Percentiles rank a stretch among this genome's conserved stretches.
Conservation (phyloP, 1,140 invertebrate species). For the Dendrolimus kikuchii region DNA sequence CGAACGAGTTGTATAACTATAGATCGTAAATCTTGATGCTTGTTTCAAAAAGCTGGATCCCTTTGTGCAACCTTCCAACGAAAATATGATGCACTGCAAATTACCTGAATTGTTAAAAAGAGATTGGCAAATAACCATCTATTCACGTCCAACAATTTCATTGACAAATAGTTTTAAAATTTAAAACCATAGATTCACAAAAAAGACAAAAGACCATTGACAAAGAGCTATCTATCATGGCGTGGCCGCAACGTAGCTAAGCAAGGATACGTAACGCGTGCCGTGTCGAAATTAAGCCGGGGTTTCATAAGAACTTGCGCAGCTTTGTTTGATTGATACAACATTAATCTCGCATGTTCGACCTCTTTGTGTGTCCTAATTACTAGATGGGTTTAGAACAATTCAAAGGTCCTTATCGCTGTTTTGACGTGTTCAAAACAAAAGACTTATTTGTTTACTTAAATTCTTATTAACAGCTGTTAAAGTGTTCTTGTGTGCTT, state of each 20-base stretch:
- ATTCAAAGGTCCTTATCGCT: background rate
- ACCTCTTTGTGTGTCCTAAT: conserved; percentile 38
- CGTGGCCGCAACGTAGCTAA: conserved; percentile 16
- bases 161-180: conserved; percentile 2
- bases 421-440: background rate
- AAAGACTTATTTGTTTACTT: background rate
- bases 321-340: conserved; percentile 63
- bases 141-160: background rate
- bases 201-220: background rate
- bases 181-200: conserved; percentile 1
- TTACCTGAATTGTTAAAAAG: conserved; percentile 2
- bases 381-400: conserved; percentile 13
- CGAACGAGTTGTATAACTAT: too few relatives aligned
- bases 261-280: conserved; percentile 48
- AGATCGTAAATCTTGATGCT: too few relatives aligned
- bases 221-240: conserved; percentile 23
- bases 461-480: background rate
- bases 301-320: conserved; percentile 59
- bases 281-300: conserved; percentile 52
- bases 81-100: background rate
- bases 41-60: too few relatives aligned
- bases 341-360: conserved; percentile 58
- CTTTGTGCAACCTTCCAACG: too few relatives aligned
- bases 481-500: conserved; percentile 7
- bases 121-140: conserved; percentile 1